Evolutionary conservation across 2,888 invertebrate species (phyloP).

Genomic region (Euphydryas editha): DNA sequence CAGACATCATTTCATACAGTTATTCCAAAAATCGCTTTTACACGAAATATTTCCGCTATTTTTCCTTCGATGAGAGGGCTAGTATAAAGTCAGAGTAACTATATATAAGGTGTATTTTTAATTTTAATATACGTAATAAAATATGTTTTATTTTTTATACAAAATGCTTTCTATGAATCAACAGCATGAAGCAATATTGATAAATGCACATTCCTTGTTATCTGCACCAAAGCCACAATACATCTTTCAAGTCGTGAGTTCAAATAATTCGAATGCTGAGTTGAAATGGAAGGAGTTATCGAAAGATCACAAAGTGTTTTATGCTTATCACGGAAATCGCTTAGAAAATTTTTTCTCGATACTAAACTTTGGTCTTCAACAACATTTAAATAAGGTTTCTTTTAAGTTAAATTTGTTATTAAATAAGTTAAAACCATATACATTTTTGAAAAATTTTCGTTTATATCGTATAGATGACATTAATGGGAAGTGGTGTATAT

Average conservation of each 20-base stretch:
- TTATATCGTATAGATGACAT: constrained; percentile 74
- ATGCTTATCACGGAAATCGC: constrained; percentile 91
- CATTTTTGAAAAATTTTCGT: not conserved
- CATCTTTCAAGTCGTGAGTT: constrained; percentile 86
- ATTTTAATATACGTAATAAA: too few relatives aligned
- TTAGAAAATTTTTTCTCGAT: constrained; percentile 93
- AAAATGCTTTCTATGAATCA: not conserved
- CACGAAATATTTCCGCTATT: too few relatives aligned
- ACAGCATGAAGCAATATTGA: constrained; percentile 82
- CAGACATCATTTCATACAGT: too few relatives aligned
- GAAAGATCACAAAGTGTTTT: constrained; percentile 82
- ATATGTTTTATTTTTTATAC: not conserved
- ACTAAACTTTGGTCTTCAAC: constrained; percentile 89
- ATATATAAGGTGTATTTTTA: too few relatives aligned
- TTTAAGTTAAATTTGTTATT: not conserved
- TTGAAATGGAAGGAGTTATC: constrained; percentile 84
- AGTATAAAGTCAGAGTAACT: too few relatives aligned
- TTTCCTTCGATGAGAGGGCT: too few relatives aligned
- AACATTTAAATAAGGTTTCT: constrained; percentile 86
- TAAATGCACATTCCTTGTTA: constrained; percentile 73
- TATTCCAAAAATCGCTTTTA: too few relatives aligned
- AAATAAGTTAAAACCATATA: not conserved
- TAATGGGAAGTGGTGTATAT: constrained; percentile 89
- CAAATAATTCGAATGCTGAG: constrained; percentile 82
- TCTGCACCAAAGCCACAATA: constrained; percentile 83